phyloP scores from a whole-genome alignment of 2,888 invertebrate genomes.

The Ornithoptera priamus region DNA sequence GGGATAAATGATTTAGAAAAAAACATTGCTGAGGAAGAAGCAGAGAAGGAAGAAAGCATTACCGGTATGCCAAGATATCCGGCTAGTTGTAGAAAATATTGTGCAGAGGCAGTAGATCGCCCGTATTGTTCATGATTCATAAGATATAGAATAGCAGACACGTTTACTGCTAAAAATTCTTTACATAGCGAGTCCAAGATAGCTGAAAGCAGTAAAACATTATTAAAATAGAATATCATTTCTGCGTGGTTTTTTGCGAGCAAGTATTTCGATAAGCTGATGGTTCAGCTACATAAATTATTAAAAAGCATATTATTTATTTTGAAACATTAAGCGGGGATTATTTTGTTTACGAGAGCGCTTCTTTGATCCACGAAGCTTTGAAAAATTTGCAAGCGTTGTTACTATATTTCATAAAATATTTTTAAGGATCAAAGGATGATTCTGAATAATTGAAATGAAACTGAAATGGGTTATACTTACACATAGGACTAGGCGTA shows the following conservation, averaged over 20 bases:
- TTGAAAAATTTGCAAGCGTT: slow-evolving; percentile 6
- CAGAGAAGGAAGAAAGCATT: slow-evolving; percentile 50
- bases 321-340: slow-evolving; percentile 11
- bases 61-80: slow-evolving; percentile 96
- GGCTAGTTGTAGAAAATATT: slow-evolving; percentile 95
- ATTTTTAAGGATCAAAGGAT: background rate
- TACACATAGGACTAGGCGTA: slow-evolving; percentile 88
- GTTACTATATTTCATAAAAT: background rate
- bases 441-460: background rate
- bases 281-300: slow-evolving; percentile 10
- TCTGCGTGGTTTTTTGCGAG: background rate
- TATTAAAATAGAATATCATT: slow-evolving; percentile 17
- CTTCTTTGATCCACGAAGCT: slow-evolving; percentile 7
- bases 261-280: slow-evolving; percentile 12
- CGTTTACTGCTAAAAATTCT: slow-evolving; percentile 93
- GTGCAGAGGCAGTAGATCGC: slow-evolving; percentile 94
- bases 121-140: slow-evolving; percentile 98
- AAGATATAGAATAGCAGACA: slow-evolving; percentile 95
- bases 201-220: slow-evolving; percentile 80
- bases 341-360: slow-evolving; percentile 9
- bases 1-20: background rate
- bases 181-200: slow-evolving; percentile 93
- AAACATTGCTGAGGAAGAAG: slow-evolving; percentile 31
- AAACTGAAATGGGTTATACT: slow-evolving; percentile 48
- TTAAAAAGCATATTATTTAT: slow-evolving; percentile 7